Evolutionary conservation across 2,888 invertebrate species (phyloP).

Genomic region (Stenodema calcarata): DNA sequence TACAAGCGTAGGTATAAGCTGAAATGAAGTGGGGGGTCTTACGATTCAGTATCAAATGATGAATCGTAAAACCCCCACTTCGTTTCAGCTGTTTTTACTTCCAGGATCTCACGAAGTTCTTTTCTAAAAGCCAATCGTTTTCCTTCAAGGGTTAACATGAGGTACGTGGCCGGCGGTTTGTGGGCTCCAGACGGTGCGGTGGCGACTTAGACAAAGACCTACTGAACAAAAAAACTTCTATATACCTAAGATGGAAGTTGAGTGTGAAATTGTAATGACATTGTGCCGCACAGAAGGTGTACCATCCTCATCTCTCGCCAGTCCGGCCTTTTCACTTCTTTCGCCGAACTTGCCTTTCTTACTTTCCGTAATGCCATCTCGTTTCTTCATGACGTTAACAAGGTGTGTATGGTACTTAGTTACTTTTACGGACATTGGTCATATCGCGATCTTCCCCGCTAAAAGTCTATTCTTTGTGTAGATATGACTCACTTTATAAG

Average conservation of each 20-base stretch:
- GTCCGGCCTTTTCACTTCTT: constrained; percentile 1
- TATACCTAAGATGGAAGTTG: background rate
- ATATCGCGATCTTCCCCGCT: too few relatives aligned
- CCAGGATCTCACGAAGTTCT: background rate
- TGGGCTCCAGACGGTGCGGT: background rate
- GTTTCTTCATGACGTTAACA: background rate
- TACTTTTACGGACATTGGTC: too few relatives aligned
- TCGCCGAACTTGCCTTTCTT: constrained; percentile 27
- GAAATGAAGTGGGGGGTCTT: too few relatives aligned
- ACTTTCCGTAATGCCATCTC: background rate
- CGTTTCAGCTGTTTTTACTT: too few relatives aligned
- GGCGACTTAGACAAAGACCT: constrained; percentile 26
- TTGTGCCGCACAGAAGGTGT: background rate
- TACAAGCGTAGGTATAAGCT: too few relatives aligned
- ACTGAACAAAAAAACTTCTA: background rate
- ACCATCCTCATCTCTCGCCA: background rate
- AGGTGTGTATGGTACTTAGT: background rate
- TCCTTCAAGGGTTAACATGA: background rate
- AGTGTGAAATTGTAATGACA: constrained; percentile 35
- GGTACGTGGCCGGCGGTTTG: background rate
- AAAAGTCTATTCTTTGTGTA: too few relatives aligned
- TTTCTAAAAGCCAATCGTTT: background rate
- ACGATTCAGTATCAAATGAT: too few relatives aligned
- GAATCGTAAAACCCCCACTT: too few relatives aligned
- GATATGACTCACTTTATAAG: too few relatives aligned